A percentile compares a stretch with the other conserved stretches of the same genome.
phyloP scores from a whole-genome alignment of 1,140 invertebrate genomes.

The Drosophila kepulauana region DNA sequence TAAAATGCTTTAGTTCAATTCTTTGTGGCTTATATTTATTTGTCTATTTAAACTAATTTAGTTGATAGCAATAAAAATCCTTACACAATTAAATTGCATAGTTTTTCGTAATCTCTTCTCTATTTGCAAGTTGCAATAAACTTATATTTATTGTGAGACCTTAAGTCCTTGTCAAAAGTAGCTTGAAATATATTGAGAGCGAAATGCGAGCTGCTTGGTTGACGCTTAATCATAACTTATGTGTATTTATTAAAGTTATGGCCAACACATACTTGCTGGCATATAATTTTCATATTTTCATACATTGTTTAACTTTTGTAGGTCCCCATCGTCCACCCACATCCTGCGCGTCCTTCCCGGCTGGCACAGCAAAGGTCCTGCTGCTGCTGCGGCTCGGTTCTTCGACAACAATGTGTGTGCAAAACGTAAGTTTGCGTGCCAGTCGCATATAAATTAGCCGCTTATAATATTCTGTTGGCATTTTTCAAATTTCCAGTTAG shows the following conservation, averaged over 20 bases:
- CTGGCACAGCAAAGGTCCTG: not conserved
- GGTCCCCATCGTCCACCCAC: conserved; percentile 15
- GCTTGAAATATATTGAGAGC: not conserved
- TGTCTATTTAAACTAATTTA: too few species aligned
- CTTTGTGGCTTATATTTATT: too few species aligned
- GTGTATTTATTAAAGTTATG: conserved; percentile 77
- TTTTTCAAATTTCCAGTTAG: conserved; percentile 80
- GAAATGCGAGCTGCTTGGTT: conserved; percentile 1
- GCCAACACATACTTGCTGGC: conserved; percentile 74
- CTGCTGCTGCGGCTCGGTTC: conserved; percentile 2
- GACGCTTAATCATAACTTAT: conserved; percentile 45
- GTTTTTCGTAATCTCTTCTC: too few species aligned
- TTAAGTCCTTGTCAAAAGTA: conserved; percentile 6
- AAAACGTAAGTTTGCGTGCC: conserved; percentile 83
- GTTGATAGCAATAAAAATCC: not conserved
- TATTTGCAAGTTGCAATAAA: too few species aligned
- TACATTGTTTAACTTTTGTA: conserved; percentile 74
- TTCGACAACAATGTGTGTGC: conserved; percentile 77
- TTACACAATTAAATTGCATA: not conserved
- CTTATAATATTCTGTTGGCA: conserved; percentile 84
- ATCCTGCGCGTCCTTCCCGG: conserved; percentile 34
- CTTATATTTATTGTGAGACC: conserved; percentile 1
- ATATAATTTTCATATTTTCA: conserved; percentile 83
- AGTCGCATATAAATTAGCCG: conserved; percentile 80
- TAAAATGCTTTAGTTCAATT: too few species aligned